Base-by-base conservation (phyloP, 2,888 invertebrate genomes). In the Epistrophe grossulariae region DNA sequence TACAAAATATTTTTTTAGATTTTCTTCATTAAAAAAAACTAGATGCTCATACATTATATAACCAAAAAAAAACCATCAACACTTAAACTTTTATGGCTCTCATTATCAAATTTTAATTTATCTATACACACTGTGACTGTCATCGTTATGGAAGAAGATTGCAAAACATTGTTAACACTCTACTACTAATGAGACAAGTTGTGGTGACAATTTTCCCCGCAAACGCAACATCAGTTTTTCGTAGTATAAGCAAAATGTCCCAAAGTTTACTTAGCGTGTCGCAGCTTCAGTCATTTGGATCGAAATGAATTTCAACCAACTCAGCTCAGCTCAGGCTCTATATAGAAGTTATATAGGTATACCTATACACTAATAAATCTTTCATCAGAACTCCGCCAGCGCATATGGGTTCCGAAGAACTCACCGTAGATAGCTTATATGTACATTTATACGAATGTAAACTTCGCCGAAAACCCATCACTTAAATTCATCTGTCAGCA, bases 351-450 rank as follows among this genome's bases (percentile, higher is more conserved):
- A 4, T 55, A 24, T 17, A 2, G 15, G 7, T 38, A n/a, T n/a
- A n/a, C n/a, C n/a, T n/a, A n/a, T n/a, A n/a, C n/a, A 76, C 38
- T 59, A 79, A 87, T 87, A 87, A 87, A 87, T 87, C 87, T 66
- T 48, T 87, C 87, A 87, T 87, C 87, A 76, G 68, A 43, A 38
- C 70, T 60, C 59, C 40, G 1, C 38, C 70, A 45, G 28, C 35
- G 35, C 55, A 38, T 31, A 4, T 50, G 9, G 31, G 13, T n/a
- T 38, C 8, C 35, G 10, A 24, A 38, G 50, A 79, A 55, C 57
- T 66, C 66, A 64, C 62, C 70, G 74, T 52, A 74, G 40, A 74
- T 19, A 13, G 31, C 4, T 31, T 31, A 7, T 31, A 31, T n/a
- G n/a, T 7, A 4, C n/a, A 45, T 10, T 24, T 24, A 24, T 24